Conservation (phyloP, 2,113 vertebrate genomes). For the Tupaia tana region DNA sequence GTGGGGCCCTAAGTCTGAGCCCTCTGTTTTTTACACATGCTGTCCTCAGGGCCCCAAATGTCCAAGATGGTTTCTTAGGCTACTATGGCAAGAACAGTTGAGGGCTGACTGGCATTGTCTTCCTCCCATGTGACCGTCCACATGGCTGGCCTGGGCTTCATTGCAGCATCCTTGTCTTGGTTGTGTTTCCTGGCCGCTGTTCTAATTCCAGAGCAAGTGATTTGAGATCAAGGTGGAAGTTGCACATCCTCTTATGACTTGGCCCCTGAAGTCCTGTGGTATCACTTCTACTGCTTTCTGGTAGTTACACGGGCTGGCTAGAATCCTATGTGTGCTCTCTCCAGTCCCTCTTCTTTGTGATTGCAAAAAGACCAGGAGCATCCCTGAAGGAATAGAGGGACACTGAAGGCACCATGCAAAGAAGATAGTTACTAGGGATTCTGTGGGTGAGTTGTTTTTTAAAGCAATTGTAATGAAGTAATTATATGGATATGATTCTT, state of each 20-base stretch:
- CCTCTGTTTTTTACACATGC: background rate
- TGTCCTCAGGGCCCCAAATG: background rate
- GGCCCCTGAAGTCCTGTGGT: too few relatives aligned
- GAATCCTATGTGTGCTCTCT: fast-evolving
- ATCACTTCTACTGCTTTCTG: background rate
- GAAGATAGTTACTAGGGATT: background rate
- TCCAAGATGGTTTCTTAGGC: background rate
- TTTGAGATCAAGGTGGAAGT: background rate
- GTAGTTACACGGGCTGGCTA: background rate
- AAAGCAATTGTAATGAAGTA: background rate
- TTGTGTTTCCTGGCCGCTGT: background rate
- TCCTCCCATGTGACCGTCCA: background rate
- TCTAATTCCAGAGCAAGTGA: background rate
- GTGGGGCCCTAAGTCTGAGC: background rate
- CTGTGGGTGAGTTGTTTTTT: background rate
- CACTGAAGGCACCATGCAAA: background rate
- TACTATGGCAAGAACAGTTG: background rate
- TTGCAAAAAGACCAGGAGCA: background rate
- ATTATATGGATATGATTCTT: background rate
- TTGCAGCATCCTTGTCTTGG: background rate
- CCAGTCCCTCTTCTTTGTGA: background rate
- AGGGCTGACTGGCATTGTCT: background rate
- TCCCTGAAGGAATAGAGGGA: background rate
- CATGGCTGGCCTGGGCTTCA: background rate
- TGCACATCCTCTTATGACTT: background rate